Conservation (phyloP, 2,888 invertebrate species). For the Petrolisthes manimaculis region DNA sequence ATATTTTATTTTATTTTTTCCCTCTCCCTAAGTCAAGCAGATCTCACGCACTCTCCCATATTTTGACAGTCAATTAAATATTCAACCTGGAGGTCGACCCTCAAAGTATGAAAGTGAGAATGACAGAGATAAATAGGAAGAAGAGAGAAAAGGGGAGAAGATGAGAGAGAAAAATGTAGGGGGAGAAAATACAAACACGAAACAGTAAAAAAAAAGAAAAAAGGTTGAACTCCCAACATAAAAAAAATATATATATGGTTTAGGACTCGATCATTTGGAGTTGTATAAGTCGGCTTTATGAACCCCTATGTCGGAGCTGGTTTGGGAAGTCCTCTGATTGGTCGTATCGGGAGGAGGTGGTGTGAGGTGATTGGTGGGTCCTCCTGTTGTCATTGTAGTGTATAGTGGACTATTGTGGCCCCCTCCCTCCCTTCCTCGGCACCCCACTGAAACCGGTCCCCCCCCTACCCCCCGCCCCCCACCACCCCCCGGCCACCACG, state of each 20-base stretch:
- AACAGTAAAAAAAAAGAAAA: not conserved
- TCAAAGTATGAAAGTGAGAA: constrained; percentile 1
- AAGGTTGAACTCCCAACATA: not conserved
- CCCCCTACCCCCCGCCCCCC: too few species aligned
- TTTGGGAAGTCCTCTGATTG: too few species aligned
- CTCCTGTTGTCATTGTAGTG: too few species aligned
- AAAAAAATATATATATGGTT: not conserved
- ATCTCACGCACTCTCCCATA: not conserved
- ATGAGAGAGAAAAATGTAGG: not conserved
- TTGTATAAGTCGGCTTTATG: constrained; percentile 7
- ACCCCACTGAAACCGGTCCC: too few species aligned
- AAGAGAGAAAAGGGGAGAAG: not conserved
- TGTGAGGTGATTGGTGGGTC: too few species aligned
- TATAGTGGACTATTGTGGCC: too few species aligned
- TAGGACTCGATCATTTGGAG: not conserved
- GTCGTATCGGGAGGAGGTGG: too few species aligned
- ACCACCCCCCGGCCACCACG: too few species aligned
- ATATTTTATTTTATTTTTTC: not conserved
- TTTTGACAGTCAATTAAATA: constrained; percentile 10
- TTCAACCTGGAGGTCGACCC: not conserved
- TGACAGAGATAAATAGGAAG: not conserved
- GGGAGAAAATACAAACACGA: not conserved
- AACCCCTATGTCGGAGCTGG: not conserved
- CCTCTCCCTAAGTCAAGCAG: not conserved
- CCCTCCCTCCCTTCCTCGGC: too few species aligned